Percentiles rank a stretch among this genome's conserved stretches.
Evolutionary conservation across 2,797 vertebrate species (phyloP).

Genomic region (Trachops cirrhosus): DNA sequence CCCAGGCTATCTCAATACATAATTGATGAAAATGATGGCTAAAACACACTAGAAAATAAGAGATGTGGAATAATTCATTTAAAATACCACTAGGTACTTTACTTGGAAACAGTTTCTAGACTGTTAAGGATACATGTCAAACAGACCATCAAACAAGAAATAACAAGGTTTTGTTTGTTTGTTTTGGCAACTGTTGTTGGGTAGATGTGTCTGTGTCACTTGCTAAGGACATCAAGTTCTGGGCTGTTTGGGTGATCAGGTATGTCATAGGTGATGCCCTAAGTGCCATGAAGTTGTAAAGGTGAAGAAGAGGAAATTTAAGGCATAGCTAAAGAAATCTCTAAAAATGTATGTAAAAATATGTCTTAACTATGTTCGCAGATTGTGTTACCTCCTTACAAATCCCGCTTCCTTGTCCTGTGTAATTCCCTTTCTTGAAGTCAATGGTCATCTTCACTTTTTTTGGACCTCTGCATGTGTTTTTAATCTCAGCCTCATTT

Average conservation of each 20-base stretch:
- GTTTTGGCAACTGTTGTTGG: neutral
- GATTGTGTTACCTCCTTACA: neutral
- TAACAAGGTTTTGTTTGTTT: neutral
- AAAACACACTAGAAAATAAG: neutral
- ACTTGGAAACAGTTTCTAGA: neutral
- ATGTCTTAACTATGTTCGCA: neutral
- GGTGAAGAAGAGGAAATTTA: neutral
- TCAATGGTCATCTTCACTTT: constrained; percentile 11
- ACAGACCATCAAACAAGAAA: neutral
- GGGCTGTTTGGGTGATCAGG: neutral
- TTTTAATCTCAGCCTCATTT: neutral
- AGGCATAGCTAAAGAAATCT: neutral
- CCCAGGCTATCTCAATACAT: neutral
- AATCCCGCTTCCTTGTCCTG: neutral
- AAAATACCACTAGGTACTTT: neutral
- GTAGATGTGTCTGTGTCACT: neutral
- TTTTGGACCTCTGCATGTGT: neutral
- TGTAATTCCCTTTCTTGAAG: neutral
- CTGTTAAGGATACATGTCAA: neutral
- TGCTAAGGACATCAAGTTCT: neutral
- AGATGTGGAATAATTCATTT: neutral
- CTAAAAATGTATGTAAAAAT: neutral
- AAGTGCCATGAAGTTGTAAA: neutral
- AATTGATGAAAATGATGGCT: neutral
- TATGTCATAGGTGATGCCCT: neutral